phyloP scores from a whole-genome alignment of 2,888 invertebrate species.

The Agrochola litura region DNA sequence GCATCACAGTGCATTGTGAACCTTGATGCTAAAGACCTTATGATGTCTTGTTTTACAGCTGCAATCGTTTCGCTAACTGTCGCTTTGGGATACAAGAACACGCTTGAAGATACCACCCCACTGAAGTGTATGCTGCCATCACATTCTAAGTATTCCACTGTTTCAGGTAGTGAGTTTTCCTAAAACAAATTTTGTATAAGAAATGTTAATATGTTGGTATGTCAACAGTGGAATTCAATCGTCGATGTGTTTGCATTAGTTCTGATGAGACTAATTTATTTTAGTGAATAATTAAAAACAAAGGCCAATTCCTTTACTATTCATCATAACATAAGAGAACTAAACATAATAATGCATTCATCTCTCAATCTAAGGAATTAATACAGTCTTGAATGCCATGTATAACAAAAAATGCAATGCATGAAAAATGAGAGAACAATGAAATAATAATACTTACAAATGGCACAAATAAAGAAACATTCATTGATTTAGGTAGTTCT shows the following conservation, averaged over 20 bases:
- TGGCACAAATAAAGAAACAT: constrained; percentile 93
- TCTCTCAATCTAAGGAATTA: background rate
- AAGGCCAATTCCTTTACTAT: background rate
- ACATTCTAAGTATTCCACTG: constrained; percentile 90
- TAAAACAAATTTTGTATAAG: constrained; percentile 61
- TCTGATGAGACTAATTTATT: background rate
- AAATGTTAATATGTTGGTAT: background rate
- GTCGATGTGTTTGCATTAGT: background rate
- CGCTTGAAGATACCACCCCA: constrained; percentile 93
- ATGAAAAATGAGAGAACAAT: constrained; percentile 23
- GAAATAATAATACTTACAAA: constrained; percentile 88
- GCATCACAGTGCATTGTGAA: constrained; percentile 98
- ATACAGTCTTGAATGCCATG: constrained; percentile 3
- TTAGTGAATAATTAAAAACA: background rate
- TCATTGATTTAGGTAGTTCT: constrained; percentile 89
- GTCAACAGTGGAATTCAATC: too few relatives aligned
- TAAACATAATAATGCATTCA: constrained; percentile 13
- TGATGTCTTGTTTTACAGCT: constrained; percentile 95
- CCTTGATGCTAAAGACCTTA: constrained; percentile 95
- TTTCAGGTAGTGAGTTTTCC: constrained; percentile 86
- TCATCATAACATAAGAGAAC: background rate
- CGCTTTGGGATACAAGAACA: constrained; percentile 95
- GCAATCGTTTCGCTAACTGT: constrained; percentile 93
- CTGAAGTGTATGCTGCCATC: constrained; percentile 93
- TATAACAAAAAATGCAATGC: background rate